A percentile compares a stretch with the other conserved stretches of the same genome.
These are phyloP conservation scores for Eulithis testata DNA, from an alignment of 2,888 invertebrate genomes.

Conservation along the genomic window DNA sequence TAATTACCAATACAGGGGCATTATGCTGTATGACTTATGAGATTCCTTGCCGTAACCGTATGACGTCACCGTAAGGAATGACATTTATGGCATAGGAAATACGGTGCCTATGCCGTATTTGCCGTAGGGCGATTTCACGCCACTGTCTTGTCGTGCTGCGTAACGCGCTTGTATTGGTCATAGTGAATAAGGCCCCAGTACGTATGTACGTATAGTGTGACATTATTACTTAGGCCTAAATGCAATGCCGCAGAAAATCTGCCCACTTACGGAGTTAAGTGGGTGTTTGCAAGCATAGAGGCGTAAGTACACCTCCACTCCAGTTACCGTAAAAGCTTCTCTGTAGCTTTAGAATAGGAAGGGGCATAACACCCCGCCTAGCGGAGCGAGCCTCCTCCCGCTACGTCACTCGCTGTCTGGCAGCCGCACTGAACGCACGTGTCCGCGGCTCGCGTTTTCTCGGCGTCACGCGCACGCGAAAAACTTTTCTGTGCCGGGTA, in stretches of 20 bases:
- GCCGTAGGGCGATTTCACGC: too few species aligned
- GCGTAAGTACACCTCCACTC: conserved; percentile 51
- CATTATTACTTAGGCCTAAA: conserved; percentile 81
- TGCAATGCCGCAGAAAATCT: conserved; percentile 78
- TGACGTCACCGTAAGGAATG: too few species aligned
- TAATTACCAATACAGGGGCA: conserved; percentile 18
- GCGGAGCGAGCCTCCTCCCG: conserved; percentile 51
- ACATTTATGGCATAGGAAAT: too few species aligned
- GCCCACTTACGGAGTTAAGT: conserved; percentile 81
- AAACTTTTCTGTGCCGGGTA: conserved; percentile 79
- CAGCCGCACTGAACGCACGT: conserved; percentile 65
- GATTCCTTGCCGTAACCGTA: too few species aligned
- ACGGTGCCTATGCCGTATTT: too few species aligned
- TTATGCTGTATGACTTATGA: too few species aligned
- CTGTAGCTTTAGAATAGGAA: conserved; percentile 75
- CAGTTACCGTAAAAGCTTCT: conserved; percentile 72
- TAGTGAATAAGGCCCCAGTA: too few species aligned
- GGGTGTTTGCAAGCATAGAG: conserved; percentile 56
- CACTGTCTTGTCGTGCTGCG: too few species aligned
- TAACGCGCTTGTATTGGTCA: too few species aligned
- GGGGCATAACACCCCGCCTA: conserved; percentile 74
- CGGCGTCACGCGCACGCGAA: conserved; percentile 70
- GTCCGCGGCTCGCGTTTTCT: conserved; percentile 36
- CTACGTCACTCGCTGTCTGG: conserved; percentile 71
- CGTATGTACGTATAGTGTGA: conserved; percentile 16